A percentile compares a stretch with the other conserved stretches of the same genome.
phyloP scores from a whole-genome alignment of 2,113 vertebrate genomes.

The Gallinago paraguaiae region DNA sequence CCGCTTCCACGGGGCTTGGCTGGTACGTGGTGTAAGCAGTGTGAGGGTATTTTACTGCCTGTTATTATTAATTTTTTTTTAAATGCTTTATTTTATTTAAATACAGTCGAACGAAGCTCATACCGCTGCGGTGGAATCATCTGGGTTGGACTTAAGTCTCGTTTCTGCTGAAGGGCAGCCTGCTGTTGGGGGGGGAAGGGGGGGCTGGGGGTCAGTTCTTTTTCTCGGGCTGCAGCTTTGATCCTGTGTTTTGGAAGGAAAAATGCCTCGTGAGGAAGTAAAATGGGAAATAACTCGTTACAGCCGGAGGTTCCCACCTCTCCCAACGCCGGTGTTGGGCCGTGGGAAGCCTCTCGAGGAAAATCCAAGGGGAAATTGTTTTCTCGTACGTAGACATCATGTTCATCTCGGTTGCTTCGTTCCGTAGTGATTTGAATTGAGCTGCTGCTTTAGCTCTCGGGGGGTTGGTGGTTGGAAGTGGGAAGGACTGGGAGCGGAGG shows the following conservation, averaged over 20 bases:
- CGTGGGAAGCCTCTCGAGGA: background rate
- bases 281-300: fast-evolving
- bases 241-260: background rate
- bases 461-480: background rate
- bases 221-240: background rate
- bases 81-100: slow-evolving; percentile 57
- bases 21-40: background rate
- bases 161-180: background rate
- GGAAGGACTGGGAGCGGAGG: background rate
- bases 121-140: background rate
- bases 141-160: background rate
- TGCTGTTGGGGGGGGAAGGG: background rate
- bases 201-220: fast-evolving
- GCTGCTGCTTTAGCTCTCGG: background rate
- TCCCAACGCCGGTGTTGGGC: fast-evolving
- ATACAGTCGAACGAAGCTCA: slow-evolving; percentile 42
- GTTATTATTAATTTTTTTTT: background rate
- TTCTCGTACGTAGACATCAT: background rate
- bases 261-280: fast-evolving
- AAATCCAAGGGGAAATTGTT: background rate
- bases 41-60: background rate
- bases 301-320: background rate
- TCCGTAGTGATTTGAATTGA: background rate
- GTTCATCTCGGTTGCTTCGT: background rate
- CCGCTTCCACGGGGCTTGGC: fast-evolving